These are phyloP conservation scores for Mesembrinibis cayennensis DNA, from an alignment of 2,113 vertebrate species.

Conservation along the genomic window DNA sequence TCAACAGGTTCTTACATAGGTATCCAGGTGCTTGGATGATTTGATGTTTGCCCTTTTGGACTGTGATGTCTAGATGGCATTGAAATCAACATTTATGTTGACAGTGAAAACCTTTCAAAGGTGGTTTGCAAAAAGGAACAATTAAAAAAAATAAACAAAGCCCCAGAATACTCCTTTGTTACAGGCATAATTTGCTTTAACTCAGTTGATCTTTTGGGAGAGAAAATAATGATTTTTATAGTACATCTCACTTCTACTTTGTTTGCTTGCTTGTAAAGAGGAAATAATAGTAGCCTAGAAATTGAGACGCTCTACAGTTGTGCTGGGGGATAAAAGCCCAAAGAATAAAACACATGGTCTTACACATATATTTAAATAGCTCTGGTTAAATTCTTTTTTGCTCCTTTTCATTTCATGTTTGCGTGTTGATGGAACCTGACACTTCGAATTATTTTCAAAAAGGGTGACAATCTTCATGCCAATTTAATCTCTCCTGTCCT, in stretches of 20 bases:
- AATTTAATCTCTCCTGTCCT: background rate
- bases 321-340: background rate
- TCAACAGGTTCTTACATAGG: background rate
- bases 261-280: background rate
- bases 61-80: background rate
- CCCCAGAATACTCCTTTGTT: background rate
- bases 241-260: background rate
- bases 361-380: background rate
- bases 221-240: background rate
- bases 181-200: background rate
- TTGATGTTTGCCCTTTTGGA: slow-evolving; percentile 14
- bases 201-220: background rate
- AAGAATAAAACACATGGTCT: background rate
- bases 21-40: background rate
- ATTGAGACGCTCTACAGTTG: background rate
- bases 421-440: background rate
- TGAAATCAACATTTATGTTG: background rate
- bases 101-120: background rate
- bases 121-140: background rate
- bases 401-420: background rate
- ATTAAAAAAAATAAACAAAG: background rate
- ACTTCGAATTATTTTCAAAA: background rate
- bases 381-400: background rate
- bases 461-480: background rate
- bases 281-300: background rate